These are phyloP conservation scores for Hylaeus volcanicus DNA, from an alignment of 1,140 invertebrate species.

Conservation along the genomic window DNA sequence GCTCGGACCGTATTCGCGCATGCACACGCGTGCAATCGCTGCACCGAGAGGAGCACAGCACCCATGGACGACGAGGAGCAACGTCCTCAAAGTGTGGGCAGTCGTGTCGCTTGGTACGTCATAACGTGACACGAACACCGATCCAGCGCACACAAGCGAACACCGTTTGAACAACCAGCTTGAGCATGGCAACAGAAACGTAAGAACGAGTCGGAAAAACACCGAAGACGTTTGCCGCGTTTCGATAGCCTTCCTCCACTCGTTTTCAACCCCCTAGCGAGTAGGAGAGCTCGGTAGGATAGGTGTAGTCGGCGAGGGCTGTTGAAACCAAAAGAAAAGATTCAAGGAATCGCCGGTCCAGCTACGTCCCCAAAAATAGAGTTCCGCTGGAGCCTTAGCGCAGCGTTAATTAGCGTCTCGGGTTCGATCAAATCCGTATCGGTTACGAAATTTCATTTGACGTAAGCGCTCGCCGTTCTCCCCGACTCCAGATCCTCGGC, in stretches of 20 bases:
- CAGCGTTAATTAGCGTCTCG: not conserved
- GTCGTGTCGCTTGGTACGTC: constrained; percentile 13
- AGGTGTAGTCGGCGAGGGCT: too few relatives aligned
- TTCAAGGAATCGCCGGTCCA: too few relatives aligned
- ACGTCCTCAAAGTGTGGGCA: constrained; percentile 50
- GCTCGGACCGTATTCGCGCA: not conserved
- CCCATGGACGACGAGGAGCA: constrained; percentile 36
- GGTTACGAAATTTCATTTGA: constrained; percentile 42
- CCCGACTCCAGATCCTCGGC: not conserved
- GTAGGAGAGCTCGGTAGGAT: too few relatives aligned
- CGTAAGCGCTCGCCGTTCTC: constrained; percentile 1
- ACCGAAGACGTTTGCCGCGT: not conserved
- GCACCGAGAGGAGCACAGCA: not conserved
- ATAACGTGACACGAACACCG: constrained; percentile 23
- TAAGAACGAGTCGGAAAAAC: not conserved
- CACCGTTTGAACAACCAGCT: not conserved
- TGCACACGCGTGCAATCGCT: not conserved
- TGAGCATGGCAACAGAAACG: not conserved
- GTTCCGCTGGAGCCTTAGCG: too few relatives aligned
- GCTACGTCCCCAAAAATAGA: too few relatives aligned
- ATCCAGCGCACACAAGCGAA: not conserved
- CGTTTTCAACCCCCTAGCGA: not conserved
- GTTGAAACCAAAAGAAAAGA: too few relatives aligned
- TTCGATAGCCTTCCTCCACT: not conserved
- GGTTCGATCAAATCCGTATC: not conserved